These are phyloP conservation scores for Scomber japonicus DNA, from an alignment of 2,113 vertebrate genomes.

Conservation along the genomic window DNA sequence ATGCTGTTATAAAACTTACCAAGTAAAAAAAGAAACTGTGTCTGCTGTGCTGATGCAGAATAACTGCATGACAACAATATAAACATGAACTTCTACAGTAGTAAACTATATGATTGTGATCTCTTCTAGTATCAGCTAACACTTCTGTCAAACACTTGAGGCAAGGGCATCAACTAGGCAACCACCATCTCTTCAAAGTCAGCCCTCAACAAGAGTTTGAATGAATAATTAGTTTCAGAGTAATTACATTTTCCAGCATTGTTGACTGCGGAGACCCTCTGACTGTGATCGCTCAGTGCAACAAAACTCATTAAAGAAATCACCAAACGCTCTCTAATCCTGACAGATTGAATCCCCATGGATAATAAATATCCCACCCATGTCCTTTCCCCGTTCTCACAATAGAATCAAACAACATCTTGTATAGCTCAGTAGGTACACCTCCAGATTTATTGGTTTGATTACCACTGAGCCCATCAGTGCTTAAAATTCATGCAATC, in stretches of 20 bases:
- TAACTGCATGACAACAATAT: not conserved
- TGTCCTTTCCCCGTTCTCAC: conserved; percentile 31
- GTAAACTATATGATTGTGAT: not conserved
- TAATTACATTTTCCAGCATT: conserved; percentile 79
- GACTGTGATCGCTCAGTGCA: conserved; percentile 74
- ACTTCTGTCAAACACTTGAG: conserved; percentile 21
- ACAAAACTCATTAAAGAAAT: conserved; percentile 79
- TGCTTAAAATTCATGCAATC: conserved; percentile 25
- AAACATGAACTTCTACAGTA: not conserved
- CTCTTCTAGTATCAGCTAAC: not conserved
- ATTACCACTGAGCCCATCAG: conserved; percentile 26
- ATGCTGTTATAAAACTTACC: not conserved
- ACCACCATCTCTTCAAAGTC: conserved; percentile 49
- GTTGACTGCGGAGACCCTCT: conserved; percentile 73
- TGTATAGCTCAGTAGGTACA: conserved; percentile 50
- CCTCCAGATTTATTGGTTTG: conserved; percentile 54
- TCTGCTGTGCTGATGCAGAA: conserved; percentile 9
- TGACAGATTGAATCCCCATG: conserved; percentile 61
- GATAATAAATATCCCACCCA: conserved; percentile 59
- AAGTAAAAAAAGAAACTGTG: not conserved
- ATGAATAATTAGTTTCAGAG: conserved; percentile 76
- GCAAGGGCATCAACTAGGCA: conserved; percentile 40
- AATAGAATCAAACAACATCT: conserved; percentile 55
- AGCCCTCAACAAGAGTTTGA: conserved; percentile 47
- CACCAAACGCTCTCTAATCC: conserved; percentile 67